These are phyloP conservation scores for Cercopithecus neglectus DNA, from an alignment of 2,797 vertebrate species.

Conservation along the genomic window DNA sequence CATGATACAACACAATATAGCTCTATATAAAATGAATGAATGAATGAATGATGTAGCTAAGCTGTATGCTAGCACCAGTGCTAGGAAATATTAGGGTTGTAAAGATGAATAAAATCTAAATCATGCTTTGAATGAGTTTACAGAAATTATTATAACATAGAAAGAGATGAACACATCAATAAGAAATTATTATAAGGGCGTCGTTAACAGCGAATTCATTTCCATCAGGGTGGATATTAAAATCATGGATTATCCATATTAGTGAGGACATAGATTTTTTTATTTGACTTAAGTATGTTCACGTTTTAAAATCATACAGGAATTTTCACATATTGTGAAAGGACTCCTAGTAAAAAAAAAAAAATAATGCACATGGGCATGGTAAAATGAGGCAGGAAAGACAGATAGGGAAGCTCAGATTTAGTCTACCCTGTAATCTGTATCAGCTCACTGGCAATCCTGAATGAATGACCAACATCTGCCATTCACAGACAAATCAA, in stretches of 20 bases:
- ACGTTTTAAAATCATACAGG: neutral
- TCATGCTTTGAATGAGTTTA: neutral
- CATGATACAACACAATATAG: neutral
- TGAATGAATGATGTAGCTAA: neutral
- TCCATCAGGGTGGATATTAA: neutral
- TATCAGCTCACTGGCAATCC: slow-evolving; percentile 48
- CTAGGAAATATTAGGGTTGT: neutral
- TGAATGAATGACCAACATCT: slow-evolving; percentile 74
- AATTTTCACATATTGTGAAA: neutral
- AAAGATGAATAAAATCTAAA: neutral
- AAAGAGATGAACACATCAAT: neutral
- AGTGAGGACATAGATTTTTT: neutral
- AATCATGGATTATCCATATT: neutral
- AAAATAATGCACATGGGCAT: no score
- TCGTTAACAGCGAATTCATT: neutral
- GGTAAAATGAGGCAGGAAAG: neutral
- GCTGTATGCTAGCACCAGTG: neutral
- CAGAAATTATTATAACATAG: neutral
- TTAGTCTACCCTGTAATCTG: neutral
- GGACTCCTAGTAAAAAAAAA: neutral
- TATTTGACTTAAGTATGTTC: neutral
- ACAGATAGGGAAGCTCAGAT: neutral
- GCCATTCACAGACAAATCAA: slow-evolving; percentile 73
- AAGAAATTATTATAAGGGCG: neutral
- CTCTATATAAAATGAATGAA: neutral